Base-by-base conservation (phyloP, 64 coral and sea anemone genomes). In the Pachyseris speciosa region DNA sequence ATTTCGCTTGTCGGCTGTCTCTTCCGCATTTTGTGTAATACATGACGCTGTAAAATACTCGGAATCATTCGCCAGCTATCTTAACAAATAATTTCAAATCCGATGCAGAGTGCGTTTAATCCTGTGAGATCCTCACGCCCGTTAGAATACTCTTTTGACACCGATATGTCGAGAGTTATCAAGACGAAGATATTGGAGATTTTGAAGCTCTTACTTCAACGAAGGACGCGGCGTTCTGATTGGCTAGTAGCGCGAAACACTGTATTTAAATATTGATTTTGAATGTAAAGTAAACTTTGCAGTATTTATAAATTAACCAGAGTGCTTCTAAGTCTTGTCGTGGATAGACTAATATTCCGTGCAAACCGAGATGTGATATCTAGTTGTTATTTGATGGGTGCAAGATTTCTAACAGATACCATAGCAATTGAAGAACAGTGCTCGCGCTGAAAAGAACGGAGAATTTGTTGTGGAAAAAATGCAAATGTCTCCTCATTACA, bases 241-340 rank as follows among this genome's bases (percentile, higher is more conserved):
- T 81, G 77, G 77, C 32, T 63, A 58, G 63, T 81, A 16, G 51
- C 7, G 7, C 36, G 29, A 30, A 61, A 16, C 31, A 61, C 25
- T 81, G 77, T 81, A 63, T 81, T 81, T 81, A 81, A 81, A 81
- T 81, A 81, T 81, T 81, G 29, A 81, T 81, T 81, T 81, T 61
- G 32, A 63, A 81, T 15, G 52, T 63, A 61, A 81, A 81, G 33
- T 22, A 81, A 81, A 34, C 77, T n/a, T 59, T 61, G 32, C 31
- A n/a, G 77, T 20, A 15, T 81, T 81, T 39, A 39, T 63, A 63
- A 81, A 81, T 81, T 81, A 63, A 81, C 77, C 22, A 81, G 19
- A 58, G 48, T 63, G 12, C 77, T 34, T 63, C 20, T 26, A 61
- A 22, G 55, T 19, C 36, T 24, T 15, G 17, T 81, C 16, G 19